A percentile compares a stretch with the other conserved stretches of the same genome.
phyloP scores from a whole-genome alignment of 2,113 vertebrate species.

The Apeltes quadracus region DNA sequence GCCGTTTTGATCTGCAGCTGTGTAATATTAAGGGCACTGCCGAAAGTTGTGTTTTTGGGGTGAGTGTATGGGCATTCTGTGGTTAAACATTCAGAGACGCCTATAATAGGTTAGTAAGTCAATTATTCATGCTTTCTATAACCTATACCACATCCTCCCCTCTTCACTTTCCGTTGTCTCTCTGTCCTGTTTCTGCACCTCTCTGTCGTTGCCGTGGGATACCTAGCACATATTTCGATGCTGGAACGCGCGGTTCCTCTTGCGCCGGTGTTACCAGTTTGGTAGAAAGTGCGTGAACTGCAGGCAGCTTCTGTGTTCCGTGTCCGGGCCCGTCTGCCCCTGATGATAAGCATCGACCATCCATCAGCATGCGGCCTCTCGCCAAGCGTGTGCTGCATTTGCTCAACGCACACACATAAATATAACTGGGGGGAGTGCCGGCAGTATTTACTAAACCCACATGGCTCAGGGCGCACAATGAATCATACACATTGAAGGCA shows the following conservation, averaged over 20 bases:
- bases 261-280: constrained; percentile 29
- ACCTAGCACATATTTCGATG: background rate
- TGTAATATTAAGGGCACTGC: constrained; percentile 40
- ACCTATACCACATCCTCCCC: constrained; percentile 4
- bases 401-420: constrained; percentile 24
- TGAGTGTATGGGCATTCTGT: constrained; percentile 19
- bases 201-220: constrained; percentile 29
- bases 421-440: constrained; percentile 25
- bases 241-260: constrained; percentile 34
- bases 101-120: constrained; percentile 55
- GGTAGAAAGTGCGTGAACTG: constrained; percentile 8
- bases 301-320: constrained; percentile 31
- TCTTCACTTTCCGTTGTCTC: constrained; percentile 14
- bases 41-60: background rate
- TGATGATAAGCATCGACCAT: constrained; percentile 69
- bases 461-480: constrained; percentile 18
- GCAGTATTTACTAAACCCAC: constrained; percentile 49
- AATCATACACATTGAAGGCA: constrained; percentile 46
- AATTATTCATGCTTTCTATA: constrained; percentile 64
- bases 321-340: constrained; percentile 55
- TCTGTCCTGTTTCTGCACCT: constrained; percentile 7
- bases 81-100: constrained; percentile 41
- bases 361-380: constrained; percentile 56
- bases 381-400: constrained; percentile 58
- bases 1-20: constrained; percentile 35